Evolutionary conservation across 2,888 invertebrate species (phyloP).

Genomic region (Harpalus rufipes): DNA sequence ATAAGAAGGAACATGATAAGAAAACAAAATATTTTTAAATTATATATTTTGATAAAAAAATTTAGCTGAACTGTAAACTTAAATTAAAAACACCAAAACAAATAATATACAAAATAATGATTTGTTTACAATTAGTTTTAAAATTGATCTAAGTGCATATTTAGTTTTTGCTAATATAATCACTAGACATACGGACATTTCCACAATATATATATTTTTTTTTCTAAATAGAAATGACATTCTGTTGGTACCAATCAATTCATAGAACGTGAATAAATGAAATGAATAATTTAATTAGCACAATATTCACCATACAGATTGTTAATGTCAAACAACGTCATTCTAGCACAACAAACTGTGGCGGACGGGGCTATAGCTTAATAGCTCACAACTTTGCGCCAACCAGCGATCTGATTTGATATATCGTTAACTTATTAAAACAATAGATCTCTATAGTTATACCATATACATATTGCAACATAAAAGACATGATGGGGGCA

Average conservation of each 20-base stretch:
- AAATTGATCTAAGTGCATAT: slow-evolving; percentile 63
- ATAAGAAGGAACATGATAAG: slow-evolving; percentile 47
- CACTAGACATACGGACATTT: slow-evolving; percentile 52
- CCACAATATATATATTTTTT: slow-evolving; percentile 51
- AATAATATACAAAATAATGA: slow-evolving; percentile 65
- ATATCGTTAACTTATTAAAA: slow-evolving; percentile 26
- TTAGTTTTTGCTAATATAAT: slow-evolving; percentile 51
- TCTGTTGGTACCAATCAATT: slow-evolving; percentile 50
- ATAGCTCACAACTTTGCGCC: slow-evolving; percentile 22
- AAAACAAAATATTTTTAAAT: slow-evolving; percentile 59
- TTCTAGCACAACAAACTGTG: slow-evolving; percentile 62
- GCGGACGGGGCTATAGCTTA: slow-evolving; percentile 30
- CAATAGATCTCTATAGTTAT: slow-evolving; percentile 42
- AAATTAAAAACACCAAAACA: slow-evolving; percentile 60
- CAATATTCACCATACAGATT: slow-evolving; percentile 66
- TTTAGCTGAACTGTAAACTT: slow-evolving; percentile 57
- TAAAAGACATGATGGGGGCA: slow-evolving; percentile 42
- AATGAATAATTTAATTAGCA: slow-evolving; percentile 67
- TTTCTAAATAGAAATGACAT: slow-evolving; percentile 35
- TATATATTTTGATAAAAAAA: slow-evolving; percentile 66
- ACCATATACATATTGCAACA: slow-evolving; percentile 62
- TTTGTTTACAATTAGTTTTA: slow-evolving; percentile 60
- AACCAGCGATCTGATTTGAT: slow-evolving; percentile 24
- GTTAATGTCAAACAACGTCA: slow-evolving; percentile 65
- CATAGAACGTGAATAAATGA: slow-evolving; percentile 62